These are phyloP conservation scores for Laothoe populi DNA, from an alignment of 2,888 invertebrate species.

Conservation along the genomic window DNA sequence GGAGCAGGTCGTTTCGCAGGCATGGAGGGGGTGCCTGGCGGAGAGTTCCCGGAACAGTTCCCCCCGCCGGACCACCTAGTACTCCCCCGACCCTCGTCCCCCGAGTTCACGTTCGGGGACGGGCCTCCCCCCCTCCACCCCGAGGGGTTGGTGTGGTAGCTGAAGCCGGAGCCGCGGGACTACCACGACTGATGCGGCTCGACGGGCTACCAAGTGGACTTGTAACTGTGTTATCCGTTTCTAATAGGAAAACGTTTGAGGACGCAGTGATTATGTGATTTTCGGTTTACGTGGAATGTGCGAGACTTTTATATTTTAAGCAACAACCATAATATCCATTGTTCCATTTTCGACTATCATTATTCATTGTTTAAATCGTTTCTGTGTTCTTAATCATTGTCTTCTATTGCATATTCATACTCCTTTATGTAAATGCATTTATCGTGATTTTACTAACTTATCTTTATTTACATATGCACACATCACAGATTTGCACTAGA, in stretches of 20 bases:
- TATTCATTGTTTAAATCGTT: neutral
- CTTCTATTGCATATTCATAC: neutral
- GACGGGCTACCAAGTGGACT: conserved; percentile 78
- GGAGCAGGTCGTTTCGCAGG: conserved; percentile 92
- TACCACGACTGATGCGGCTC: conserved; percentile 85
- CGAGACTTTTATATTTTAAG: neutral
- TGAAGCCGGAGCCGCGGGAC: conserved; percentile 85
- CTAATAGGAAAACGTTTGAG: neutral
- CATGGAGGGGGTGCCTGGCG: conserved; percentile 84
- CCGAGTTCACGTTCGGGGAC: conserved; percentile 88
- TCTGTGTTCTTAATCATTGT: neutral
- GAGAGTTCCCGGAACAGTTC: conserved; percentile 82
- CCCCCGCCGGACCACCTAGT: conserved; percentile 87
- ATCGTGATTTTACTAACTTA: neutral
- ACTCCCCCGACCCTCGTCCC: conserved; percentile 90
- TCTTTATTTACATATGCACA: neutral
- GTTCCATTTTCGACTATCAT: conserved; percentile 1
- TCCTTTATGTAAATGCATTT: conserved; percentile 8
- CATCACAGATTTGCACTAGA: conserved; percentile 9
- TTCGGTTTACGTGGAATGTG: conserved; percentile 34
- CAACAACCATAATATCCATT: conserved; percentile 3
- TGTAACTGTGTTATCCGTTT: conserved; percentile 47
- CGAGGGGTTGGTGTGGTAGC: conserved; percentile 84
- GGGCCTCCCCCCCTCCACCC: conserved; percentile 80
- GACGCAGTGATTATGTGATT: conserved; percentile 56